phyloP scores from a whole-genome alignment of 35 echinoderm and acorn worm species.

The Heliocidaris tuberculata region DNA sequence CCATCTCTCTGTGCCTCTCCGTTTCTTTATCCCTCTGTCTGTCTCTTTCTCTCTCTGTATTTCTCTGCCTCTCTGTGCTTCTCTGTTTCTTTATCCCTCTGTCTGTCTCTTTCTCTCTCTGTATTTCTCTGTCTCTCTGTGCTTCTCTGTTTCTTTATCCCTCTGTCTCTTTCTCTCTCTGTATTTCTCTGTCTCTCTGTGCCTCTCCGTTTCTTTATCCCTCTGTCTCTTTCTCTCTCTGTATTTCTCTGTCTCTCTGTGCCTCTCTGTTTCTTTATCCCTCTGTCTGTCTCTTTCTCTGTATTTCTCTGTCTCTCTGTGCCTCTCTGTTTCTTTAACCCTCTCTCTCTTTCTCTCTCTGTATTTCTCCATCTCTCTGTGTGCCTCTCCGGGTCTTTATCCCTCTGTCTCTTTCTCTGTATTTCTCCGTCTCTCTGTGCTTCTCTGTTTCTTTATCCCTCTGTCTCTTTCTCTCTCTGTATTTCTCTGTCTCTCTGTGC shows the following conservation, averaged over 20 bases:
- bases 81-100: neutral
- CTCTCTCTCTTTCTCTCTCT: neutral
- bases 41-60: neutral
- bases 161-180: neutral
- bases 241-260: neutral
- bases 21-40: neutral
- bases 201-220: neutral
- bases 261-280: neutral
- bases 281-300: neutral
- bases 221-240: neutral
- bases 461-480: neutral
- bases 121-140: neutral
- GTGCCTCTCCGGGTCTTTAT: too few species aligned
- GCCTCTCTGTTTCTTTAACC: too few species aligned
- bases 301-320: neutral
- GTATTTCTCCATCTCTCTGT: neutral
- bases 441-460: neutral
- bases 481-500: too few species aligned
- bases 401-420: neutral
- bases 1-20: too few species aligned
- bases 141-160: neutral
- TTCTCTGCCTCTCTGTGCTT: neutral
- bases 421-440: neutral
- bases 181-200: neutral
- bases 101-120: neutral